phyloP scores from a whole-genome alignment of 2,113 vertebrate genomes.

The Tupaia tana region DNA sequence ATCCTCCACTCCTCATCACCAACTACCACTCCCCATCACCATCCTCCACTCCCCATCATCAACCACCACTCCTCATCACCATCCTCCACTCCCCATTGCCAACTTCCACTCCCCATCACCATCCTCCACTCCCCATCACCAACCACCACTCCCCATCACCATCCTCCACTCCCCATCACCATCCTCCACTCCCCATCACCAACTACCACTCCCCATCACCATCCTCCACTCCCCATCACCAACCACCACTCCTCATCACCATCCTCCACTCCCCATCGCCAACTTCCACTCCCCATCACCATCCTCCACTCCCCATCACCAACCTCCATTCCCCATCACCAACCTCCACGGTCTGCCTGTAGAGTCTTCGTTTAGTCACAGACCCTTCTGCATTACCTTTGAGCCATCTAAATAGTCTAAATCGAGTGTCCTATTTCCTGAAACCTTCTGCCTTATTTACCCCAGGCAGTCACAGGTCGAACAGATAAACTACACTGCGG shows the following conservation, averaged over 20 bases:
- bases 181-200: not conserved
- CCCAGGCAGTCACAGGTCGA: not conserved
- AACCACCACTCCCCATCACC: not conserved
- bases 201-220: not conserved
- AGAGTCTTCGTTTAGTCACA: not conserved
- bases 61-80: not conserved
- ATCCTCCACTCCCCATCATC: not conserved
- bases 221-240: not conserved
- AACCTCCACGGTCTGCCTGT: not conserved
- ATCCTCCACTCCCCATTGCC: not conserved
- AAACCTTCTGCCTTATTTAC: not conserved
- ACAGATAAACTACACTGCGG: not conserved
- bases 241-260: not conserved
- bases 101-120: not conserved
- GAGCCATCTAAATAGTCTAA: not conserved
- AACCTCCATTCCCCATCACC: not conserved
- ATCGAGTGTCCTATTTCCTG: not conserved
- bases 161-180: not conserved
- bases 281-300: not conserved
- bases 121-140: not conserved
- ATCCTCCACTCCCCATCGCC: not conserved
- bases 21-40: not conserved
- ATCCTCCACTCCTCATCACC: not conserved
- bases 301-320: no score
- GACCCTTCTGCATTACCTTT: not conserved